Percentiles rank a stretch among this genome's conserved stretches.
phyloP scores from a whole-genome alignment of 2,113 vertebrate genomes.

The Otus sunia region DNA sequence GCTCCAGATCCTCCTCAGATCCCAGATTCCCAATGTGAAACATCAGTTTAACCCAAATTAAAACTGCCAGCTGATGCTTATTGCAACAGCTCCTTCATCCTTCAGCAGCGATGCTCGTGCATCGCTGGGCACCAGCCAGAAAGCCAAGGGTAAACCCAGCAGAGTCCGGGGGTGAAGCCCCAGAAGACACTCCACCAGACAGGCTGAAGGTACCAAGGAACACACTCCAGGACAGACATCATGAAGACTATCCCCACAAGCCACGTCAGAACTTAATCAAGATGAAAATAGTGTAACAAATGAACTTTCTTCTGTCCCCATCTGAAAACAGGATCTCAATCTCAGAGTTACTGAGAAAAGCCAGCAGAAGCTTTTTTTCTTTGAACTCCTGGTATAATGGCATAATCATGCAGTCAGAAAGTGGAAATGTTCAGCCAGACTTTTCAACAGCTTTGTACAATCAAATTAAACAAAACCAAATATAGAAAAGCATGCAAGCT shows the following conservation, averaged over 20 bases:
- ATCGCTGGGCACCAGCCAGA: background rate
- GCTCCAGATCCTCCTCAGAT: background rate
- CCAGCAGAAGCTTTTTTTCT: background rate
- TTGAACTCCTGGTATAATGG: background rate
- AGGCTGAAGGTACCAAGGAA: background rate
- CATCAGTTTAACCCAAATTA: background rate
- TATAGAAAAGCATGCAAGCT: constrained; percentile 70
- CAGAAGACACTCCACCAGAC: background rate
- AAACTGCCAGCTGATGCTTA: background rate
- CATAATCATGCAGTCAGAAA: background rate
- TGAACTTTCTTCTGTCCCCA: background rate
- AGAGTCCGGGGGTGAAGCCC: background rate
- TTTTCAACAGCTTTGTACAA: constrained; percentile 57
- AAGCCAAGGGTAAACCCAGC: background rate
- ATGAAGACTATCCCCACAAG: accelerated
- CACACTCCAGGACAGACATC: background rate
- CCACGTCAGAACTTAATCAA: background rate
- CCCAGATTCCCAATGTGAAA: background rate
- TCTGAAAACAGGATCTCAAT: background rate
- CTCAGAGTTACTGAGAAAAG: background rate
- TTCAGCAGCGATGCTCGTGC: accelerated
- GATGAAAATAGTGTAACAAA: background rate
- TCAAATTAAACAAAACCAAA: constrained; percentile 73
- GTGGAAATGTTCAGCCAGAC: constrained; percentile 3
- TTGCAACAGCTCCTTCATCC: background rate